Percentiles rank a stretch among this genome's conserved stretches.
Evolutionary conservation across 1,140 invertebrate genomes (phyloP).

Genomic region (Temnothorax curvispinosus): DNA sequence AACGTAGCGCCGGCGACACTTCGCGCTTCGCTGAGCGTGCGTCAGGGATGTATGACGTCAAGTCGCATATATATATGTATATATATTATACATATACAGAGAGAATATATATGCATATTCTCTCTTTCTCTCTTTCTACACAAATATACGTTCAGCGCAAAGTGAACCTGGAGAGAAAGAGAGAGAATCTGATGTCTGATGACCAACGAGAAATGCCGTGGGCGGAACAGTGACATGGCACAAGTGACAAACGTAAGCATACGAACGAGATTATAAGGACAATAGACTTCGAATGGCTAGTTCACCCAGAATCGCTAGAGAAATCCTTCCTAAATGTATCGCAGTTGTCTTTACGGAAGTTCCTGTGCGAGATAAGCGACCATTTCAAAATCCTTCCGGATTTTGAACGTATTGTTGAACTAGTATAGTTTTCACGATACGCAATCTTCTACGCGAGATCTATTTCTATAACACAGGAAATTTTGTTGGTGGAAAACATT

Average conservation of each 20-base stretch:
- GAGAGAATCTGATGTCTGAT: conserved; percentile 12
- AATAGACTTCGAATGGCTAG: conserved; percentile 35
- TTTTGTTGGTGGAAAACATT: not conserved
- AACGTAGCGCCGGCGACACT: conserved; percentile 39
- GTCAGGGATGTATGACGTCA: conserved; percentile 59
- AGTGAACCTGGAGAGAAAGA: conserved; percentile 14
- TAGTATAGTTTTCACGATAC: not conserved
- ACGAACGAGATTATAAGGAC: conserved; percentile 43
- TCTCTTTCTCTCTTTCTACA: not conserved
- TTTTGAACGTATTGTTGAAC: not conserved
- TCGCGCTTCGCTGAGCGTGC: conserved; percentile 49
- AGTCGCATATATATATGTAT: not conserved
- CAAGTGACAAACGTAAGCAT: conserved; percentile 32
- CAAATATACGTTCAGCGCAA: not conserved
- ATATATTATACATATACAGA: no score
- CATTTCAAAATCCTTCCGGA: not conserved
- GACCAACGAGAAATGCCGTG: conserved; percentile 23
- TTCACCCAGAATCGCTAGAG: not conserved
- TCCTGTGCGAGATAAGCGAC: not conserved
- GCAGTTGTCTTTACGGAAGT: not conserved
- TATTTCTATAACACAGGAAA: not conserved
- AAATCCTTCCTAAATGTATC: not conserved
- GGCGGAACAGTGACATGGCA: conserved; percentile 5
- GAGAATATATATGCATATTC: not conserved
- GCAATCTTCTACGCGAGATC: not conserved